Evolutionary conservation across 2,113 vertebrate genomes (phyloP), one percentile per base, ranked within the genome.

Genomic region (Romanogobio albipinnatus): DNA sequence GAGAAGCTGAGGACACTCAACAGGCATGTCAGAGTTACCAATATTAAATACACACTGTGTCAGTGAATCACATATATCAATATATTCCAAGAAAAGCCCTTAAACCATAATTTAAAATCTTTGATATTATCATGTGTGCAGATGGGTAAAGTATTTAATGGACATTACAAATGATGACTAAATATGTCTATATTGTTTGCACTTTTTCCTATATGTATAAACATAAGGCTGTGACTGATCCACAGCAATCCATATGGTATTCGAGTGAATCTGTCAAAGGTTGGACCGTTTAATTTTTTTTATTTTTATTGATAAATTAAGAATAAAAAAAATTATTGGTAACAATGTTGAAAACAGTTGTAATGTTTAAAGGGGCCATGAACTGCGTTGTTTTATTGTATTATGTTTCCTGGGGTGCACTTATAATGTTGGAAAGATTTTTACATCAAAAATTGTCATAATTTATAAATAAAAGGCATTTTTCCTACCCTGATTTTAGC

Each of bases 21-120:
- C 68, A 51, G 73, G 36, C 56, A 76, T 76, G 77, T 76, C 15
- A 61, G 84, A 81, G 47, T 80, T 14, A 14, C 10, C n/a, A 14
- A 73, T 47, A 47, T 13, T 73, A 15, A 73, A 14, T 11, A 14
- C 1, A 73, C 3, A 9, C 9, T 15, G 3, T 47, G n/a, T 73
- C 70, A n/a, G 33, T 24, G 70, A 73, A 24, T 24, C 70, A 14
- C 70, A 45, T 45, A 24, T 1, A 47, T 24, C 10, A 47, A 14
- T 11, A 45, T 45, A 14, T 73, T n/a, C 15, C 10, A 3, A 39
- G 5, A 39, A 39, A 39, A 39, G 17, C 7, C 0, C 0, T 36
- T 7, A 36, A 36, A 36, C 8, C 15, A 68, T 29, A 1, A 53
- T 53, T 51, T 17, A 5, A 51, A 51, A 17, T 17, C 29, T 29